Evolutionary conservation across 2,797 vertebrate genomes (phyloP).

Genomic region (Typhlichthys subterraneus): DNA sequence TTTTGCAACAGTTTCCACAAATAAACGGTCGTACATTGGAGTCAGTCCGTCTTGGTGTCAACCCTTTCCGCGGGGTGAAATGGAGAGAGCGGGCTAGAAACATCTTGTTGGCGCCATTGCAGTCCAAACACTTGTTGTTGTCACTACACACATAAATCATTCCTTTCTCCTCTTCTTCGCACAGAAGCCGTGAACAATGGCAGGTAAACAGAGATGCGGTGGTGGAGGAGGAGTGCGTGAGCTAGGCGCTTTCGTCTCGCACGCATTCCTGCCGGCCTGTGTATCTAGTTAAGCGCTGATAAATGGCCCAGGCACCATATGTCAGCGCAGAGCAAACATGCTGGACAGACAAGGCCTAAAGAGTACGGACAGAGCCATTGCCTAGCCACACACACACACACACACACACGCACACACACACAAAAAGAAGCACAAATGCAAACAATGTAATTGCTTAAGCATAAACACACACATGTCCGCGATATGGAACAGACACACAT

Average conservation of each 20-base stretch:
- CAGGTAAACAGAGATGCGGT: constrained; percentile 60
- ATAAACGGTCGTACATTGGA: constrained; percentile 2
- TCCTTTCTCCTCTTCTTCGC: constrained; percentile 49
- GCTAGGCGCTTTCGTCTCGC: constrained; percentile 52
- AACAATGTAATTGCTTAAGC: neutral
- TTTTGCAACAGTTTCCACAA: constrained; percentile 22
- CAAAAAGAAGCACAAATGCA: neutral
- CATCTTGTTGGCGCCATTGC: constrained; percentile 49
- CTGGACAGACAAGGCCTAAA: constrained; percentile 37
- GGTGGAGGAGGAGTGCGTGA: constrained; percentile 54
- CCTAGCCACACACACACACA: neutral
- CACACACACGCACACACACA: neutral
- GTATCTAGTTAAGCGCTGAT: constrained; percentile 56
- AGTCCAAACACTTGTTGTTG: constrained; percentile 62
- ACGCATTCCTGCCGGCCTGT: constrained; percentile 51
- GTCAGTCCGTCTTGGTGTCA: constrained; percentile 23
- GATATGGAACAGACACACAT: neutral
- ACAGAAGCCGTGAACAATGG: constrained; percentile 67
- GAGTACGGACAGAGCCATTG: constrained; percentile 18
- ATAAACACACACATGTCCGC: too few relatives aligned
- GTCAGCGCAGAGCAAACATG: constrained; percentile 66
- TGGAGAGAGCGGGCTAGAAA: constrained; percentile 24
- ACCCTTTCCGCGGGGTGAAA: constrained; percentile 17
- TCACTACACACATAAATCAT: constrained; percentile 63
- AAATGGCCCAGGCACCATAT: constrained; percentile 46